Base-by-base conservation (phyloP, 2,797 vertebrate species). In the Amniataba percoides region DNA sequence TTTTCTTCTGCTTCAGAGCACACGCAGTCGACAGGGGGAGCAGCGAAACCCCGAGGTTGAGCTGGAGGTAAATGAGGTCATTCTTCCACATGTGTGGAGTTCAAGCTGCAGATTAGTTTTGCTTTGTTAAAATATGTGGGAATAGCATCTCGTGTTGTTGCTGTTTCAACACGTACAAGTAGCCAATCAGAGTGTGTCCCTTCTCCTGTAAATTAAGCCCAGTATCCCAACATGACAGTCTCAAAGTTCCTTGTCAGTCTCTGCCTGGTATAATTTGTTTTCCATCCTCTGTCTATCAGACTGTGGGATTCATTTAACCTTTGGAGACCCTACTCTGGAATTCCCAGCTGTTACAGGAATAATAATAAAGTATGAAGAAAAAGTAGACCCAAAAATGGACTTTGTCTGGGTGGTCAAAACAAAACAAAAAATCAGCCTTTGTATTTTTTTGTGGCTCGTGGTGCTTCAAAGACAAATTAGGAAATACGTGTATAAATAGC, bases 11-110 rank as follows among this genome's bases (percentile, higher is more conserved):
- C 25, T 14, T 43, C 92, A 99, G 98, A 99, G 97, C 91, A 99
- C 98, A 65, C 96, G 98, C 83, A 99, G 95, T 94, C 96, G 98
- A 71, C 98, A 99, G 93, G 98, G 98, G 71, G 98, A 99, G 95
- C 97, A 98, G 89, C 95, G 98, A 91, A 95, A 98, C 90, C 97
- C 98, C 0, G 97, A 97, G 89, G 97, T 99, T 81, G 98, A 99
- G 92, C 95, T 97, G 84, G 98, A 99, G 95, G 98, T 99, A 96
- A 82, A 84, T 84, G n/a, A 56, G 59, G 71, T 74, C 53, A 75
- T 71, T 66, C 19, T 0, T 7, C 1, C 25, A 18, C 51, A 7
- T 74, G 4, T 58, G 23, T 45, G 16, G 4, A 40, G 16, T 45
- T 49, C 66, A 70, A 31, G 34, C 23, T 18, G 14, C 27, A 25